phyloP scores from a whole-genome alignment of 2,113 vertebrate species.

The Emydura subglobosa region DNA sequence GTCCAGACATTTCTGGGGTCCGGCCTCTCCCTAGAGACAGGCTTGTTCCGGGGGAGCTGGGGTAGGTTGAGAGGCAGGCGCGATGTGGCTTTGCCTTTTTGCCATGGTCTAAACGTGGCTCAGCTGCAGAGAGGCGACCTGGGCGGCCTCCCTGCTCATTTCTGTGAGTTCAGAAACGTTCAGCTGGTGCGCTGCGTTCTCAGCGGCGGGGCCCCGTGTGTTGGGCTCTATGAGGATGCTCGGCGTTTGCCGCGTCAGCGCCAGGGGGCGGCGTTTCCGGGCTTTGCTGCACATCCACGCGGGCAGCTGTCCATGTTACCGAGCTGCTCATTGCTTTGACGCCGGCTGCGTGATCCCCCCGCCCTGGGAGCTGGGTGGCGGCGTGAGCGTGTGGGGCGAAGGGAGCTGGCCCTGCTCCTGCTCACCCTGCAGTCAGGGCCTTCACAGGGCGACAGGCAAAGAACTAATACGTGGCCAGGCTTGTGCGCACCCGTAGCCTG shows the following conservation, averaged over 20 bases:
- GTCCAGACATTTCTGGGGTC: no score
- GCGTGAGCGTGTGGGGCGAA: neutral
- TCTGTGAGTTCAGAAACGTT: no score
- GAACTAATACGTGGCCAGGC: neutral
- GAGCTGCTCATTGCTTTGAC: neutral
- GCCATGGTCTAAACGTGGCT: neutral
- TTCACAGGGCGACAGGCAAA: neutral
- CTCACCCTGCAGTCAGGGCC: neutral
- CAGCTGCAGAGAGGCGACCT: neutral
- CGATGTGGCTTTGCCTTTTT: neutral
- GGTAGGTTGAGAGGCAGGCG: neutral
- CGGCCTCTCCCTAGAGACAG: no score
- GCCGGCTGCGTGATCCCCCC: neutral
- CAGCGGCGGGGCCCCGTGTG: fast-evolving
- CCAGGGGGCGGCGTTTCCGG: no score
- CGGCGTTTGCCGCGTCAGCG: neutral
- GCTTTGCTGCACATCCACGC: neutral
- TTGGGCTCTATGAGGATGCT: neutral
- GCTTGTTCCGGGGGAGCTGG: no score
- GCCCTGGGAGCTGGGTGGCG: neutral
- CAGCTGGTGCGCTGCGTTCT: no score
- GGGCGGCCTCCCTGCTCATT: neutral
- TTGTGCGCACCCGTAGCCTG: no score
- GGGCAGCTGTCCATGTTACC: fast-evolving
- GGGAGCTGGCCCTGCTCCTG: neutral